A percentile compares a stretch with the other conserved stretches of the same genome.
These are phyloP conservation scores for Iguana delicatissima DNA, from an alignment of 2,797 vertebrate species.

Conservation along the genomic window DNA sequence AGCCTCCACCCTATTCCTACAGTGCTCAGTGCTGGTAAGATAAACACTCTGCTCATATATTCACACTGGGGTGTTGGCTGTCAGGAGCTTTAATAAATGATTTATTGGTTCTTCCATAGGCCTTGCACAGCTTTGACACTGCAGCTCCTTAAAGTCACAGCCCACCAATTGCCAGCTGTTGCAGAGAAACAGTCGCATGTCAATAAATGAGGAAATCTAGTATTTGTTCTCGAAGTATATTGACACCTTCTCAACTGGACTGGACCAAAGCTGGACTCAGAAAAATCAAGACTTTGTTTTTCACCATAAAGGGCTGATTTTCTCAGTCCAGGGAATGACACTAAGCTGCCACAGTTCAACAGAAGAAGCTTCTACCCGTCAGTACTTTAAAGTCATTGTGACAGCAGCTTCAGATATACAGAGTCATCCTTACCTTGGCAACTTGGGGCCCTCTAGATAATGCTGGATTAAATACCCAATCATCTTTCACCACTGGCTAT, in stretches of 20 bases:
- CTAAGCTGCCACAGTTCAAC: no score
- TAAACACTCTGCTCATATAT: background rate
- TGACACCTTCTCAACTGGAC: background rate
- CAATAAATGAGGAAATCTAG: accelerated
- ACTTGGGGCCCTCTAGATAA: background rate
- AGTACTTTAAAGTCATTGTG: background rate
- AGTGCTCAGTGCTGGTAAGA: background rate
- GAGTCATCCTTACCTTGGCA: background rate
- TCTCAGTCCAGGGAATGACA: background rate
- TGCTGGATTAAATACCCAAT: no score
- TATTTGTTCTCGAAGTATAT: background rate
- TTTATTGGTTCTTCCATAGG: conserved; percentile 2
- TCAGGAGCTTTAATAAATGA: conserved; percentile 10
- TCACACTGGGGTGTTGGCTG: background rate
- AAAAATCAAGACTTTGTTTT: background rate
- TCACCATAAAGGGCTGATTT: no score
- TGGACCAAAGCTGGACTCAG: background rate
- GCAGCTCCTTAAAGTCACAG: conserved; percentile 27
- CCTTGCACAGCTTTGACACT: background rate
- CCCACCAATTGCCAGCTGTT: background rate
- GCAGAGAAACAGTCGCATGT: background rate
- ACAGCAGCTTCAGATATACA: background rate
- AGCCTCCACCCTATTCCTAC: background rate
- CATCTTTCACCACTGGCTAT: background rate
- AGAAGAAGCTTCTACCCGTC: background rate